phyloP scores from a whole-genome alignment of 2,113 vertebrate genomes.

The Bettongia penicillata region DNA sequence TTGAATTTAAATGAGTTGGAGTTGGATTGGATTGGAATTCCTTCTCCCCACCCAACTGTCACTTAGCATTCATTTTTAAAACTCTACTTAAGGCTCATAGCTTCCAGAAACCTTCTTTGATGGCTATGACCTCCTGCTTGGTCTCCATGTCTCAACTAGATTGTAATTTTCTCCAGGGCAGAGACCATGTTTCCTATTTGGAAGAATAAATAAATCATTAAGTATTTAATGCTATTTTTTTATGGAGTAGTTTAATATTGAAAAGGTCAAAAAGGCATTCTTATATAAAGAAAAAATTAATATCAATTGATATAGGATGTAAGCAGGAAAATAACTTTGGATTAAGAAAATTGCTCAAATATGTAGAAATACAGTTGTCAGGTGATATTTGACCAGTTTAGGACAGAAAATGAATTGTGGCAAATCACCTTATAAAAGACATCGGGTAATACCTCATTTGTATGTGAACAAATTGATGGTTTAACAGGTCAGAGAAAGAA shows the following conservation, averaged over 20 bases:
- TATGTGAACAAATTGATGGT: background rate
- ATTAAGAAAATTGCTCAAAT: background rate
- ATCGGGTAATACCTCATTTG: background rate
- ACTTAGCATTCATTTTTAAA: background rate
- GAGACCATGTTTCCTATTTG: background rate
- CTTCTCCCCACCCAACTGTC: background rate
- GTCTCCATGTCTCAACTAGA: background rate
- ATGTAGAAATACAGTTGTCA: background rate
- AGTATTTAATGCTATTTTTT: background rate
- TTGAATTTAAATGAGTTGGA: background rate
- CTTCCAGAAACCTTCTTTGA: background rate
- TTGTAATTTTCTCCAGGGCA: background rate
- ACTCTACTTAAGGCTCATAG: background rate
- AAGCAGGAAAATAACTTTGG: background rate
- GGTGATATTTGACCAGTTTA: background rate
- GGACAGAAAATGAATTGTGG: background rate
- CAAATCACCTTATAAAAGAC: background rate
- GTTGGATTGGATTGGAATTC: background rate
- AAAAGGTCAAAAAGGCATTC: background rate
- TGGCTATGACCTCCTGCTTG: background rate
- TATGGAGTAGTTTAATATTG: background rate
- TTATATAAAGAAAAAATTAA: background rate
- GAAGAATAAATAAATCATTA: background rate
- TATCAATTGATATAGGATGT: background rate
- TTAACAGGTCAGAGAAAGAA: background rate